Evolutionary conservation across 2,888 invertebrate species (phyloP).

Genomic region (Xanthorhoe spadicearia): DNA sequence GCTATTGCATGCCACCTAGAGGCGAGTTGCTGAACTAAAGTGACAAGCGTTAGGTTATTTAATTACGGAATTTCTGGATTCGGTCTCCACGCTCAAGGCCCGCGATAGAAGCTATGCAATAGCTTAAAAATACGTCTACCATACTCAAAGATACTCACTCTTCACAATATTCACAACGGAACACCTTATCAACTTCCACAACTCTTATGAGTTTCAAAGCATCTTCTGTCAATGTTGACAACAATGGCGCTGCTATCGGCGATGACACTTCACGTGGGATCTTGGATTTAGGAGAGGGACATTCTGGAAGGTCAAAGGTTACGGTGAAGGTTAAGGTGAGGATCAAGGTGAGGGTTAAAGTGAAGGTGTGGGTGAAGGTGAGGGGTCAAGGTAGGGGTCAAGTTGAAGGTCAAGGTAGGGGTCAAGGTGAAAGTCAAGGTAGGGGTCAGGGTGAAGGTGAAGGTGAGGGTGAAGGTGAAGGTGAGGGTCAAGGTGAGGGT

Average conservation of each 20-base stretch:
- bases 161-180: constrained; percentile 82
- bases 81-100: too few species aligned
- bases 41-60: too few species aligned
- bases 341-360: background rate
- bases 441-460: constrained; percentile 28
- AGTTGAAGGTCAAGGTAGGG: background rate
- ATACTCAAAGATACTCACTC: too few species aligned
- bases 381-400: background rate
- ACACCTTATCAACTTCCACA: constrained; percentile 79
- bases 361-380: too few species aligned
- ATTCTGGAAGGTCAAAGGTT: constrained; percentile 49
- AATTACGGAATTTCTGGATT: too few species aligned
- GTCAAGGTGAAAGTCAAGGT: constrained; percentile 4
- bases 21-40: too few species aligned
- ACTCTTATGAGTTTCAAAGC: constrained; percentile 64
- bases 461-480: background rate
- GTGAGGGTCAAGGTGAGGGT: too few species aligned
- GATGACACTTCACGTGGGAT: constrained; percentile 57
- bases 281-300: constrained; percentile 56
- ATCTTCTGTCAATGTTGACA: constrained; percentile 56
- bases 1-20: too few species aligned
- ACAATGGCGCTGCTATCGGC: constrained; percentile 53
- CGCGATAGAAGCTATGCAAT: too few species aligned
- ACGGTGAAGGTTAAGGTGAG: background rate
- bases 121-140: too few species aligned